Conservation (phyloP, 2,797 vertebrate genomes). For the Melanotaenia pygmaea region DNA sequence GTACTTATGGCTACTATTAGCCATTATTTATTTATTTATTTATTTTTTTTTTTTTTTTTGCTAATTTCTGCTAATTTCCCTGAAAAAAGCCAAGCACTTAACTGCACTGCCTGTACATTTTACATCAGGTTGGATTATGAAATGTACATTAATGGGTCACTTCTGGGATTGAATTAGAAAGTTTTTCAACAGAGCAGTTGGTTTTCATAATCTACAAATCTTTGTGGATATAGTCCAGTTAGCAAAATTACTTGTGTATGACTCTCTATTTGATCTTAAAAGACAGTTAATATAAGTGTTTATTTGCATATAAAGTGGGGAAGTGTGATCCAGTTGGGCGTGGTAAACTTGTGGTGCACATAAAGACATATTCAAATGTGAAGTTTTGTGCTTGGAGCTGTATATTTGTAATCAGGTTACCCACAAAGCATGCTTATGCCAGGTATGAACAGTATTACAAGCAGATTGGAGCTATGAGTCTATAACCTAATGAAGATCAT, state of each 20-base stretch:
- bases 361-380: background rate
- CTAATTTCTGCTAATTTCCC: background rate
- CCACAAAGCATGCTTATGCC: background rate
- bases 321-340: background rate
- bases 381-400: background rate
- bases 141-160: background rate
- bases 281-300: background rate
- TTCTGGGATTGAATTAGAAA: background rate
- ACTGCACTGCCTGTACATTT: background rate
- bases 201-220: background rate
- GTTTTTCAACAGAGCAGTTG: background rate
- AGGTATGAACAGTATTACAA: slow-evolving; percentile 7
- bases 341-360: background rate
- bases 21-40: background rate
- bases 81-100: background rate
- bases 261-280: background rate
- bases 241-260: too few species aligned
- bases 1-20: background rate
- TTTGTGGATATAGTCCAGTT: background rate
- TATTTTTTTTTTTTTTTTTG: background rate
- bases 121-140: background rate
- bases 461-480: slow-evolving; percentile 1
- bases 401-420: background rate
- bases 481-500: slow-evolving; percentile 35
- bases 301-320: background rate